Percentiles rank a stretch among this genome's conserved stretches.
phyloP scores from a whole-genome alignment of 1,140 invertebrate genomes.

The Diprion similis region DNA sequence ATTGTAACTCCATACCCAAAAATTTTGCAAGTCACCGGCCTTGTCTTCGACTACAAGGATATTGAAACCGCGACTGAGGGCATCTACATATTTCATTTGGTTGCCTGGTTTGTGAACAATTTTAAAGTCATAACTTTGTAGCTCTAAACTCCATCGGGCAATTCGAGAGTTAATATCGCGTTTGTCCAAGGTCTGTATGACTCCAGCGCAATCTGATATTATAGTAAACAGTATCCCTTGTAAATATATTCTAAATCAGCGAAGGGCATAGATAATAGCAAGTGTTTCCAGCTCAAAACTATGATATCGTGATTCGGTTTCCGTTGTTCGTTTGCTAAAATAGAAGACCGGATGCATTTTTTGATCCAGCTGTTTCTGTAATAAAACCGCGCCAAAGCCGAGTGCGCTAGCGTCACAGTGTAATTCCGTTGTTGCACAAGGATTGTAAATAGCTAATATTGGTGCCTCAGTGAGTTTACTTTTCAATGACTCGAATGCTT shows the following conservation, averaged over 20 bases:
- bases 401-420: slow-evolving; percentile 41
- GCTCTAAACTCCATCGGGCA: slow-evolving; percentile 34
- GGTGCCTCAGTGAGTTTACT: slow-evolving; percentile 17
- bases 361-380: slow-evolving; percentile 28
- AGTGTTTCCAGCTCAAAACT: slow-evolving; percentile 33
- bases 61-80: slow-evolving; percentile 25
- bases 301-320: slow-evolving; percentile 24
- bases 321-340: slow-evolving; percentile 29
- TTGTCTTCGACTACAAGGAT: slow-evolving; percentile 26
- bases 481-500: slow-evolving; percentile 23
- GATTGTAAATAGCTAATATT: slow-evolving; percentile 32
- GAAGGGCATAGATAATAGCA: slow-evolving; percentile 20
- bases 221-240: slow-evolving; percentile 52
- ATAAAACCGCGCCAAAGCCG: slow-evolving; percentile 40
- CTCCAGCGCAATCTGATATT: slow-evolving; percentile 42
- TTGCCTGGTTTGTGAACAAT: slow-evolving; percentile 31
- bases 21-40: not conserved
- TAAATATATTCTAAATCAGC: slow-evolving; percentile 53
- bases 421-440: slow-evolving; percentile 36
- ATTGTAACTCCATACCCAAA: not conserved
- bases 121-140: slow-evolving; percentile 31
- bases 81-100: slow-evolving; percentile 35
- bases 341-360: slow-evolving; percentile 34
- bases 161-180: slow-evolving; percentile 26
- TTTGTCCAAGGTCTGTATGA: slow-evolving; percentile 26